Base-by-base conservation (phyloP, 2,797 vertebrate genomes). In the Orientallactaga sibirica region DNA sequence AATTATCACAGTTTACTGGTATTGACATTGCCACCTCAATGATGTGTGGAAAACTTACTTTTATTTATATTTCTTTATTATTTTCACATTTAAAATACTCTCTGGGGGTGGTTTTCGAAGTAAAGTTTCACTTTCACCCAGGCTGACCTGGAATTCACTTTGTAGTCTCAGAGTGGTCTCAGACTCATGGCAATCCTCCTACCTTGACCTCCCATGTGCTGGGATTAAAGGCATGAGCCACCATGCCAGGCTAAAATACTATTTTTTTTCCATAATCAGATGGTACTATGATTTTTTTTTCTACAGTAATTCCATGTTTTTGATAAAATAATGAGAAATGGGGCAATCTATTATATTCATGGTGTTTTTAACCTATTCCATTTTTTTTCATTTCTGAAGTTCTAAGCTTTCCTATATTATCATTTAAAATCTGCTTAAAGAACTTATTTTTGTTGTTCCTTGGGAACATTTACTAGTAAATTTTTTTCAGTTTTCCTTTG, bases 401-500 rank as follows among this genome's bases (percentile, higher is more conserved):
- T 48, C 25, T 43, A 83, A n/a, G 27, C 24, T 83, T 83, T 83
- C 10, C n/a, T n/a, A 22, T 91, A n/a, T 75, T 91, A 58, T n/a
- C n/a, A 76, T 58, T 83, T 91, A n/a, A 12, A 83, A 10, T 83
- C 5, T 58, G 24, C 73, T 81, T 73, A 33, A 62, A 48, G 27
- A 64, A 33, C 8, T 25, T 90, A 10, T 25, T 68, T 41, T 88
- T 70, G 41, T 8, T 48, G n/a, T 78, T 86, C 48, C 27, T 95
- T 86, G 67, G 7, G 37, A 73, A 81, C n/a, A 19, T 81, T 94
- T 93, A 62, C 29, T 62, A 73, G 64, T 43, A 77, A 41, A 43
- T 90, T 83, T n/a, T n/a, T 80, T 18, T 80, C 90, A 27, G n/a
- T 92, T 92, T 87, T 80, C 10, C 5, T 85, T 94, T 71, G 25